Percentiles rank a stretch among this genome's conserved stretches.
phyloP scores from a whole-genome alignment of 2,888 invertebrate genomes.

The Eutolmus rufibarbis region DNA sequence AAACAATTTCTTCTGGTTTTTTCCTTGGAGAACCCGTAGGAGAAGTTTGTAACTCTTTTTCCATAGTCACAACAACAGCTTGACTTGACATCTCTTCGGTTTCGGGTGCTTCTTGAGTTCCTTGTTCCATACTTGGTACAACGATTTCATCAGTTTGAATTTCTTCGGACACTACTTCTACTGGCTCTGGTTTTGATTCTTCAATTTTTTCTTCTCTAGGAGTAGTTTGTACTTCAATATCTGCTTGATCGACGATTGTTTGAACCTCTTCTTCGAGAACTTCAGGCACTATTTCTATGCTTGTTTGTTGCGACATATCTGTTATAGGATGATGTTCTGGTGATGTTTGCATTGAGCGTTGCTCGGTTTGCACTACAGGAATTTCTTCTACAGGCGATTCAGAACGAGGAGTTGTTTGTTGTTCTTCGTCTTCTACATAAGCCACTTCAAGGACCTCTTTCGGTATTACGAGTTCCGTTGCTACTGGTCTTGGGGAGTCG shows the following conservation, averaged over 20 bases:
- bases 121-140: conserved; percentile 53
- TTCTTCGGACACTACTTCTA: conserved; percentile 63
- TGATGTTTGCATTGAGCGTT: conserved; percentile 64
- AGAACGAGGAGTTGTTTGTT: conserved; percentile 69
- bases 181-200: conserved; percentile 48
- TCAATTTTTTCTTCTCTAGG: conserved; percentile 50
- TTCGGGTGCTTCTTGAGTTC: conserved; percentile 50
- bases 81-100: conserved; percentile 57
- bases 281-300: conserved; percentile 52
- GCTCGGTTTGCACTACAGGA: conserved; percentile 62
- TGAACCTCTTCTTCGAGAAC: conserved; percentile 59
- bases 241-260: conserved; percentile 57
- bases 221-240: conserved; percentile 60
- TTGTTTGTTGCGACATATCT: conserved; percentile 58
- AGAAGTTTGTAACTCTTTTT: conserved; percentile 60
- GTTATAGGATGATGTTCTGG: conserved; percentile 54
- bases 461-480: conserved; percentile 65
- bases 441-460: conserved; percentile 61
- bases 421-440: conserved; percentile 60
- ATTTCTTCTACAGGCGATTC: conserved; percentile 49
- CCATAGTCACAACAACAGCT: conserved; percentile 55
- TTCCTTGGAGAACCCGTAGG: conserved; percentile 52
- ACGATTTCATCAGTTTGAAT: conserved; percentile 62
- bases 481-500: conserved; percentile 66
- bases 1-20: conserved; percentile 47